Conservation (phyloP, 2,797 vertebrate genomes). For the Tadarida brasiliensis region DNA sequence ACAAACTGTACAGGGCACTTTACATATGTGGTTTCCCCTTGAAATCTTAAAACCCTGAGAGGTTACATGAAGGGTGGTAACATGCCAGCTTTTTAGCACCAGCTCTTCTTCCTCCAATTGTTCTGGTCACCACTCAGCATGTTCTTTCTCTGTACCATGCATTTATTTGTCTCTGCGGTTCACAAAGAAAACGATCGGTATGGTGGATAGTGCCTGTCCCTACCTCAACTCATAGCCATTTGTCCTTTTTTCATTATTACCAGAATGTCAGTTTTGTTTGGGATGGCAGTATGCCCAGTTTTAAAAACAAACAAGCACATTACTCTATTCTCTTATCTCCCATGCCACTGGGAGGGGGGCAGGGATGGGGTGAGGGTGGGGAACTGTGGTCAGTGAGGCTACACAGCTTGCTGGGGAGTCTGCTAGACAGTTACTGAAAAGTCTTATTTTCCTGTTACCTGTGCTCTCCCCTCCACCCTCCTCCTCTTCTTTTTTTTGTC, state of each 20-base stretch:
- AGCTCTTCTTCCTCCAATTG: background rate
- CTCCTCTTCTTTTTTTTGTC: background rate
- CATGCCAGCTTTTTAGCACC: background rate
- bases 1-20: background rate
- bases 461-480: background rate
- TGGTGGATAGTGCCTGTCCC: background rate
- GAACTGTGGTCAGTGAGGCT: background rate
- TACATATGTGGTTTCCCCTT: background rate
- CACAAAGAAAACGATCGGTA: background rate
- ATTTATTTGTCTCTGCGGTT: background rate
- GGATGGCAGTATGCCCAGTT: background rate
- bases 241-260: conserved; percentile 43
- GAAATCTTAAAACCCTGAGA: background rate
- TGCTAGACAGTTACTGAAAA: background rate
- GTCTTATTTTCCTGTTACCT: background rate
- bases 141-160: background rate
- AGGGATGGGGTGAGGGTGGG: background rate
- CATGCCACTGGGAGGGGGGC: background rate
- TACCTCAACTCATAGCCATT: background rate
- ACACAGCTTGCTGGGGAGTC: background rate
- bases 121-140: background rate
- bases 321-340: background rate
- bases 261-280: conserved; percentile 27
- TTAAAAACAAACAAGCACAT: background rate
- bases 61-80: background rate